Conservation (phyloP, 30 jellyfish, hydroid and myxozoan species). For the Turritopsis rubra region DNA sequence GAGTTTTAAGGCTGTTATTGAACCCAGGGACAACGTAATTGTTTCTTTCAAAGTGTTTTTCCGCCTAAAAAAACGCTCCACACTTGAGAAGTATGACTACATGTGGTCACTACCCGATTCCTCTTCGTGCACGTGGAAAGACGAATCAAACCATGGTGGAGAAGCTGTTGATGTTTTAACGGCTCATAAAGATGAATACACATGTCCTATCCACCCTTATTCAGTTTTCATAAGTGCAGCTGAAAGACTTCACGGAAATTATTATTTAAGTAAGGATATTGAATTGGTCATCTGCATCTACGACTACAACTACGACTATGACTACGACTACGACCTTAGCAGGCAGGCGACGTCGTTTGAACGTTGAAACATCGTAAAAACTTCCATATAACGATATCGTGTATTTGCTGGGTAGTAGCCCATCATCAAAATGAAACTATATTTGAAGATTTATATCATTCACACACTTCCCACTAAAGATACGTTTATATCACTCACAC, state of each 20-base stretch:
- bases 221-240: slow-evolving; percentile 4
- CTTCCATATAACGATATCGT: no score
- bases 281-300: no score
- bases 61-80: slow-evolving; percentile 33
- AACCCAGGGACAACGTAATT: slow-evolving; percentile 14
- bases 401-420: no score
- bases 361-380: no score
- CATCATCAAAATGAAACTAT: no score
- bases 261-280: not conserved
- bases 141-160: slow-evolving; percentile 3
- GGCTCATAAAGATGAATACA: not conserved
- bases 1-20: slow-evolving; percentile 13
- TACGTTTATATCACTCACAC: no score
- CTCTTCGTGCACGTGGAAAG: slow-evolving; percentile 29
- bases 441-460: no score
- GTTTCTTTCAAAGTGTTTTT: slow-evolving; percentile 33
- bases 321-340: no score
- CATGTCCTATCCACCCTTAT: not conserved
- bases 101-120: slow-evolving; percentile 53
- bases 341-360: no score
- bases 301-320: no score
- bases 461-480: no score
- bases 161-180: not conserved
- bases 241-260: not conserved
- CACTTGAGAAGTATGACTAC: slow-evolving; percentile 26